A percentile compares a stretch with the other conserved stretches of the same genome.
These are phyloP conservation scores for Novumbra hubbsi DNA, from an alignment of 2,797 vertebrate species.

Conservation along the genomic window DNA sequence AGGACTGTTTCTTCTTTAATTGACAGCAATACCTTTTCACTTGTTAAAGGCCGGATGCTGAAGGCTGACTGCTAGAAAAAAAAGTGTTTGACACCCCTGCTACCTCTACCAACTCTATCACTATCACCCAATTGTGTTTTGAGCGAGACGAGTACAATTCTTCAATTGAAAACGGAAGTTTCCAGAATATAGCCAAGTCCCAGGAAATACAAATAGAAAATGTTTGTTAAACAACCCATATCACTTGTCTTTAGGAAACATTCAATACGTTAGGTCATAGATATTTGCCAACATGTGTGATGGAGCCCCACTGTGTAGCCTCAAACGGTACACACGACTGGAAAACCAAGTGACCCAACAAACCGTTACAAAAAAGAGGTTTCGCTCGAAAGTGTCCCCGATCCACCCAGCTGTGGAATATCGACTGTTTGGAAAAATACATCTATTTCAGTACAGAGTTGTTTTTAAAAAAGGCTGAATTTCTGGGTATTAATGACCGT, in stretches of 20 bases:
- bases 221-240: constrained; percentile 26
- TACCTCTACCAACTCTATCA: constrained; percentile 47
- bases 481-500: constrained; percentile 57
- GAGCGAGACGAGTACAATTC: constrained; percentile 34
- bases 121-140: constrained; percentile 54
- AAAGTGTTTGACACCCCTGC: no score
- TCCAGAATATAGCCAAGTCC: constrained; percentile 30
- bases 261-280: constrained; percentile 54
- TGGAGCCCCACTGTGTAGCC: constrained; percentile 29
- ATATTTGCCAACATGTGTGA: constrained; percentile 41
- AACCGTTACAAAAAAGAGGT: constrained; percentile 18
- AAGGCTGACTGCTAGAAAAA: no score
- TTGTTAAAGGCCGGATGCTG: no score
- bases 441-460: constrained; percentile 58
- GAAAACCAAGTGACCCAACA: constrained; percentile 26
- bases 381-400: constrained; percentile 9
- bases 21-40: no score
- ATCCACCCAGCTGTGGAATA: constrained; percentile 55
- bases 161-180: constrained; percentile 51
- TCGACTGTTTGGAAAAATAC: constrained; percentile 55
- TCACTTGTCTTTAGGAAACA: constrained; percentile 56
- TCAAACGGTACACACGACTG: constrained; percentile 9
- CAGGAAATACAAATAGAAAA: constrained; percentile 22
- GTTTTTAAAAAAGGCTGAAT: constrained; percentile 53
- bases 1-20: no score